Evolutionary conservation across 2,113 vertebrate genomes (phyloP).

Genomic region (Pogonocichla stellata): DNA sequence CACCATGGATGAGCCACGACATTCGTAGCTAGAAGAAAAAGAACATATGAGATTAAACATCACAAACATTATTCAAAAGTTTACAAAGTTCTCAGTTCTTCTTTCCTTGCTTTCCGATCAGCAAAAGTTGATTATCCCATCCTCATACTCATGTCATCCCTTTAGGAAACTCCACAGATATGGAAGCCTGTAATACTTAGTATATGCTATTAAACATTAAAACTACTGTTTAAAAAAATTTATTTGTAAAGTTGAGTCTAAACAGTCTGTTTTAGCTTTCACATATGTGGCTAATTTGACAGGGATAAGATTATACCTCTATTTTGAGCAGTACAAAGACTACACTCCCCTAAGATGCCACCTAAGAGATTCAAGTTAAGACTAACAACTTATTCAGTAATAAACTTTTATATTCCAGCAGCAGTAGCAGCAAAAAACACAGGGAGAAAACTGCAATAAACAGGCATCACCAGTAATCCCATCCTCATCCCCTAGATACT

Average conservation of each 20-base stretch:
- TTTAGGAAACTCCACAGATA: background rate
- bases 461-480: slow-evolving; percentile 16
- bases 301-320: background rate
- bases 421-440: background rate
- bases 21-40: slow-evolving; percentile 83
- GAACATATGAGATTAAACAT: background rate
- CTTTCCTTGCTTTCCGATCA: background rate
- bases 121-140: background rate
- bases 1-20: slow-evolving; percentile 83
- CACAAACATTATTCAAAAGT: background rate
- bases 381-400: slow-evolving; percentile 44
- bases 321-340: background rate
- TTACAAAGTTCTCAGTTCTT: background rate
- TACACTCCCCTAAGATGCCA: background rate
- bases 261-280: background rate
- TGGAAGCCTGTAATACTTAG: background rate
- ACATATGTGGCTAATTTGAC: background rate
- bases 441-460: background rate
- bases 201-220: background rate
- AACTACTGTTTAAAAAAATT: background rate
- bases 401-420: slow-evolving; percentile 44
- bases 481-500: slow-evolving; percentile 3
- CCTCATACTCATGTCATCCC: background rate
- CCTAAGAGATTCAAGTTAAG: slow-evolving; percentile 28
- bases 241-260: background rate